A percentile compares a stretch with the other conserved stretches of the same genome.
Evolutionary conservation across 2,113 vertebrate species (phyloP).

Genomic region (Litocranius walleri): DNA sequence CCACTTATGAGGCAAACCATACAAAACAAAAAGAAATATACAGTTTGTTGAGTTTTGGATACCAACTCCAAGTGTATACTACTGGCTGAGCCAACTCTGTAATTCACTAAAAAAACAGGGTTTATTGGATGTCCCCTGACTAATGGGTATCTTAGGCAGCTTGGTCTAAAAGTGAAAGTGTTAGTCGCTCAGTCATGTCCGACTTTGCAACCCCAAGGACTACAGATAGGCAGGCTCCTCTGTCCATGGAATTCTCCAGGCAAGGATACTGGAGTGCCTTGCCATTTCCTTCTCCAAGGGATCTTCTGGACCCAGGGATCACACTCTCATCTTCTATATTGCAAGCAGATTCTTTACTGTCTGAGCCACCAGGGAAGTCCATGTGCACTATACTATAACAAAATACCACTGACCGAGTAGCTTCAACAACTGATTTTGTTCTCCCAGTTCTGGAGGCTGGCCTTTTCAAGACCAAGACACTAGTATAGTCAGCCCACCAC

Average conservation of each 20-base stretch:
- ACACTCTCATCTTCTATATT: rapidly evolving
- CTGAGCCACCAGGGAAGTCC: neutral
- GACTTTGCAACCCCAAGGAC: neutral
- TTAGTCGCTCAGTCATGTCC: rapidly evolving
- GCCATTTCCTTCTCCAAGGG: neutral
- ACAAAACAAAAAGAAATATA: neutral
- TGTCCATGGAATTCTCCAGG: neutral
- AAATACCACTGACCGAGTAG: neutral
- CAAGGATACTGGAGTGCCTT: neutral
- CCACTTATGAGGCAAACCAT: neutral
- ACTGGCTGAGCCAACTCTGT: neutral
- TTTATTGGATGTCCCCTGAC: neutral
- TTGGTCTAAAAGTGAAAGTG: neutral
- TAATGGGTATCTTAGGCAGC: neutral
- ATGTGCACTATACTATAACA: neutral
- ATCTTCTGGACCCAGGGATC: neutral
- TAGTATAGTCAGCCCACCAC: neutral
- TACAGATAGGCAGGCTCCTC: neutral
- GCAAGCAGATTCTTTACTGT: neutral
- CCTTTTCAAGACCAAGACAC: neutral
- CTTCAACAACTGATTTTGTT: neutral
- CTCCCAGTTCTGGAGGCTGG: neutral
- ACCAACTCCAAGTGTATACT: neutral
- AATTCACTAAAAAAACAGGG: neutral
- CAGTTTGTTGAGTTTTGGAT: neutral